Conservation (phyloP, 2,113 vertebrate genomes). For the Pristiophorus japonicus region DNA sequence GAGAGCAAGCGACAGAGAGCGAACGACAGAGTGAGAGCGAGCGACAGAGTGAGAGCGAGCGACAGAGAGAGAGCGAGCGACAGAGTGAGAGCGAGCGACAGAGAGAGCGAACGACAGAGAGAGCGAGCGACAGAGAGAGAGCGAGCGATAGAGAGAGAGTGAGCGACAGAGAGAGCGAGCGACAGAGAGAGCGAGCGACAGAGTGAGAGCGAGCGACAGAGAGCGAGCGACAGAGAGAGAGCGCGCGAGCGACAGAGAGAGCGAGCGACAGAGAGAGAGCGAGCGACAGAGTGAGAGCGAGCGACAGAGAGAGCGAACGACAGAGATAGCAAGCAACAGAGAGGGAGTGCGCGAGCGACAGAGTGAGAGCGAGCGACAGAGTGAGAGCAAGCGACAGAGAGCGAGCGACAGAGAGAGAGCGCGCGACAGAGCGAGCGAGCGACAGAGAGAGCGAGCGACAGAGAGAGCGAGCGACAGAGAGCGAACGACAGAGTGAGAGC, state of each 20-base stretch:
- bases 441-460: not conserved
- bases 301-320: not conserved
- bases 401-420: rapidly evolving
- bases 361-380: not conserved
- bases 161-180: no score
- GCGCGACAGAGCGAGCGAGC: not conserved
- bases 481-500: no score
- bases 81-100: not conserved
- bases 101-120: not conserved
- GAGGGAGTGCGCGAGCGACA: not conserved
- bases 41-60: not conserved
- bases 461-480: not conserved
- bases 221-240: no score
- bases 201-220: no score
- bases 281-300: constrained; percentile 49
- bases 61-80: not conserved
- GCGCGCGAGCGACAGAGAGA: constrained; percentile 10
- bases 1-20: not conserved
- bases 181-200: not conserved
- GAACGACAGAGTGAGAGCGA: no score
- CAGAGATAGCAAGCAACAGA: constrained; percentile 37
- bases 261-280: constrained; percentile 45
- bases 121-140: not conserved
- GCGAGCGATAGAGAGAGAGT: no score
- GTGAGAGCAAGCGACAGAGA: not conserved